A percentile compares a stretch with the other conserved stretches of the same genome.
phyloP scores from a whole-genome alignment of 2,113 vertebrate species.

The Hemiscyllium ocellatum region DNA sequence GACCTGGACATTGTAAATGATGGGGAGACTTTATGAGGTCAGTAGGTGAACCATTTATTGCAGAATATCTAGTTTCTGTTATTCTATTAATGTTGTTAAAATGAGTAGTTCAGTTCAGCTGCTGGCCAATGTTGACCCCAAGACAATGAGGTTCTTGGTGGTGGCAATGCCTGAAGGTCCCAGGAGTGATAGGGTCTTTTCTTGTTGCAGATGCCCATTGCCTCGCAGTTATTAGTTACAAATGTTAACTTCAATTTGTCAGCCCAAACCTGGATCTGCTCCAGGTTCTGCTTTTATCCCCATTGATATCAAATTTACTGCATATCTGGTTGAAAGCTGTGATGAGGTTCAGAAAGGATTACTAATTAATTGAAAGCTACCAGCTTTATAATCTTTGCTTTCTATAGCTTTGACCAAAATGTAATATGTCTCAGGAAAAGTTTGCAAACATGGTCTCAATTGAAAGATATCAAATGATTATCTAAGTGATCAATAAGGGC shows the following conservation, averaged over 20 bases:
- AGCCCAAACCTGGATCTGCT: background rate
- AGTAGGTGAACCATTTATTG: background rate
- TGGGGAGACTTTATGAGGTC: background rate
- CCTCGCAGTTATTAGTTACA: background rate
- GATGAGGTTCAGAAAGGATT: background rate
- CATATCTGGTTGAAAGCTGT: background rate
- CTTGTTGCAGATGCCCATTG: background rate
- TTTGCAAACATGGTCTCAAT: background rate
- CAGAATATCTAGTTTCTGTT: background rate
- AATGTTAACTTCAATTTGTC: background rate
- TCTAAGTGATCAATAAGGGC: background rate
- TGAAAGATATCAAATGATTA: background rate
- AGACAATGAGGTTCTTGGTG: background rate
- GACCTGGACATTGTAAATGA: background rate
- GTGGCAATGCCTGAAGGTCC: background rate
- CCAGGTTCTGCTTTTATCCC: background rate
- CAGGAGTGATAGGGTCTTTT: background rate
- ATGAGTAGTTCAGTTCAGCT: background rate
- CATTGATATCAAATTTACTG: background rate
- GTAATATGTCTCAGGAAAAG: background rate
- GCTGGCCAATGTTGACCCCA: background rate
- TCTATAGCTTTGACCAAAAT: background rate
- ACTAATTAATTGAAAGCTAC: background rate
- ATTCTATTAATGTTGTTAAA: background rate
- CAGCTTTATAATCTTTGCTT: background rate